phyloP scores from a whole-genome alignment of 2,888 invertebrate genomes.

The Coelogynopora nodosa region DNA sequence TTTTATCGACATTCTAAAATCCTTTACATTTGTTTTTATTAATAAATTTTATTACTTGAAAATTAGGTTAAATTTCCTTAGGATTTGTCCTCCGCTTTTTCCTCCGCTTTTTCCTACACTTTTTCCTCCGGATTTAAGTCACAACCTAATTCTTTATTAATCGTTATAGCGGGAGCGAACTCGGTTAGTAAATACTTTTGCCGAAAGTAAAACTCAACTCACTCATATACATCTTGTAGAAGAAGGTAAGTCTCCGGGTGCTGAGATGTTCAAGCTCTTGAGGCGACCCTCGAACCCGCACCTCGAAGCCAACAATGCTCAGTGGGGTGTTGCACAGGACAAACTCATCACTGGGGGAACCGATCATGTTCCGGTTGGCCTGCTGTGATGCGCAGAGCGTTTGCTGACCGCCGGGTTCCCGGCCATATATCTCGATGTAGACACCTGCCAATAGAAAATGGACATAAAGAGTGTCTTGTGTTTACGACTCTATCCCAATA shows the following conservation, averaged over 20 bases:
- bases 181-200: too few species aligned
- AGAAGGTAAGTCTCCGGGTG: neutral
- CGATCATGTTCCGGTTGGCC: neutral
- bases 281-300: neutral
- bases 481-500: too few species aligned
- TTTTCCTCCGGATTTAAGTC: neutral
- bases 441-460: neutral
- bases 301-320: neutral
- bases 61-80: too few species aligned
- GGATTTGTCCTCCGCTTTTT: too few species aligned
- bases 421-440: neutral
- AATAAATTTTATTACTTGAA: too few species aligned
- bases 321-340: neutral
- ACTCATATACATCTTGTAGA: conserved; percentile 28
- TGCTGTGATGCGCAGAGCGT: neutral
- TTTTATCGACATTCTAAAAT: too few species aligned
- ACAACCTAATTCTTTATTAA: neutral
- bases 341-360: neutral
- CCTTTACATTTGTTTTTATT: too few species aligned
- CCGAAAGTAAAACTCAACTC: neutral
- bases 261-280: neutral
- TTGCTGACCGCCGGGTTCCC: neutral
- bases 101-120: too few species aligned
- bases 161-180: too few species aligned
- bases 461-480: too few species aligned